Evolutionary conservation across 2,113 vertebrate species (phyloP).

Genomic region (Platycercus adscitus): DNA sequence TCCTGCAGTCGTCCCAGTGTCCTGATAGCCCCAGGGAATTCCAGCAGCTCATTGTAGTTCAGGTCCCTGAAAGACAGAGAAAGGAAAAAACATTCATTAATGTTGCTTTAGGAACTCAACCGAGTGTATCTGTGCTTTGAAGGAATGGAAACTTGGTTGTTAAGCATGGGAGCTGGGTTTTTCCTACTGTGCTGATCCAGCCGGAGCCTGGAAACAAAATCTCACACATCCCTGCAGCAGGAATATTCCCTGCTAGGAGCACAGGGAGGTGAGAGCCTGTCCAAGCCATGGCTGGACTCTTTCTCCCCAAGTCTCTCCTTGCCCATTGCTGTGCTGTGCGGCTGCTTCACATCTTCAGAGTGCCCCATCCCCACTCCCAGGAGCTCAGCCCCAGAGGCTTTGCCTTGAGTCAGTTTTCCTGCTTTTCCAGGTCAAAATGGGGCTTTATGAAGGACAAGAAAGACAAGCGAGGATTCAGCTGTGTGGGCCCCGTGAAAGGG

Average conservation of each 20-base stretch:
- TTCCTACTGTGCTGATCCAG: slow-evolving; percentile 34
- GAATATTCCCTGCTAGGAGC: neutral
- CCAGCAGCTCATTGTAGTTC: slow-evolving; percentile 92
- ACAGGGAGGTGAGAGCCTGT: neutral
- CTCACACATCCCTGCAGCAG: neutral
- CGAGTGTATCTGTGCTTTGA: neutral
- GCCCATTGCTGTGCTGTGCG: neutral
- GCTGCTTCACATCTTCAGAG: neutral
- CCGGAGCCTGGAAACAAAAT: slow-evolving; percentile 44
- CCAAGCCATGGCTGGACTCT: neutral
- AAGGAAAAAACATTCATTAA: slow-evolving; percentile 39
- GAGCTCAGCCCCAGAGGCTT: neutral
- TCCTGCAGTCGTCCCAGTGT: slow-evolving; percentile 93
- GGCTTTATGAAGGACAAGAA: neutral
- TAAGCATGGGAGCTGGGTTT: slow-evolving; percentile 14
- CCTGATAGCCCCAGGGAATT: slow-evolving; percentile 91
- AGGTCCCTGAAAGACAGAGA: slow-evolving; percentile 83
- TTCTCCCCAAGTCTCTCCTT: neutral
- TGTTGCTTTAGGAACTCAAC: neutral
- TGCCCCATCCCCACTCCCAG: neutral
- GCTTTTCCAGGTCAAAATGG: neutral
- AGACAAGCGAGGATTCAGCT: neutral
- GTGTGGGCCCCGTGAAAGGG: neutral
- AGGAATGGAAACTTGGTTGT: slow-evolving; percentile 47
- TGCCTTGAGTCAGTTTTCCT: neutral